Evolutionary conservation across 64 coral and sea anemone genomes (phyloP).

Genomic region (Montipora capricornis): DNA sequence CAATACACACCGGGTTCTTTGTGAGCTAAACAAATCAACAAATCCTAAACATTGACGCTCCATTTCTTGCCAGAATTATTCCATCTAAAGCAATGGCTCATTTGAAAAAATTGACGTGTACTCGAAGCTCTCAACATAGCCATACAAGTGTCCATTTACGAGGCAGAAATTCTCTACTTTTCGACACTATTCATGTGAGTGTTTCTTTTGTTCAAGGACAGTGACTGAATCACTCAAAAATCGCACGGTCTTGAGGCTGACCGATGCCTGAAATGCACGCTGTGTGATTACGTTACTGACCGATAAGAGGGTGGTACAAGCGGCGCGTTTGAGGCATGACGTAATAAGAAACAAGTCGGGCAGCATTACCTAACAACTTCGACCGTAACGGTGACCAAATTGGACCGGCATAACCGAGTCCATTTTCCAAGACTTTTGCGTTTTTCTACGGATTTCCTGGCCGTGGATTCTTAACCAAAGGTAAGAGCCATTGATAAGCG

Average conservation of each 20-base stretch:
- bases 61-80: not conserved
- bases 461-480: constrained; percentile 30
- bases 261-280: constrained; percentile 23
- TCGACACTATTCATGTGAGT: not conserved
- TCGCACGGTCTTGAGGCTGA: not conserved
- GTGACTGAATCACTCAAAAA: constrained; percentile 55
- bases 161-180: not conserved
- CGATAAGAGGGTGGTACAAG: not conserved
- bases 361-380: constrained; percentile 72
- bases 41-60: not conserved
- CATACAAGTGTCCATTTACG: not conserved
- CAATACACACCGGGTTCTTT: not conserved
- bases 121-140: not conserved
- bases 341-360: constrained; percentile 62
- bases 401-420: constrained; percentile 29
- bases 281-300: constrained; percentile 4
- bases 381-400: constrained; percentile 52
- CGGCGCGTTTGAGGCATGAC: constrained; percentile 62
- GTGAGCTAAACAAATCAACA: not conserved
- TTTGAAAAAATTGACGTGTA: too few species aligned
- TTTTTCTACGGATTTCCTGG: constrained; percentile 18
- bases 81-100: not conserved
- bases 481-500: not conserved
- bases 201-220: constrained; percentile 14
- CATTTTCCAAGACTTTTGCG: constrained; percentile 18